Evolutionary conservation across 2,113 vertebrate species (phyloP).

Genomic region (Trichechus manatus): DNA sequence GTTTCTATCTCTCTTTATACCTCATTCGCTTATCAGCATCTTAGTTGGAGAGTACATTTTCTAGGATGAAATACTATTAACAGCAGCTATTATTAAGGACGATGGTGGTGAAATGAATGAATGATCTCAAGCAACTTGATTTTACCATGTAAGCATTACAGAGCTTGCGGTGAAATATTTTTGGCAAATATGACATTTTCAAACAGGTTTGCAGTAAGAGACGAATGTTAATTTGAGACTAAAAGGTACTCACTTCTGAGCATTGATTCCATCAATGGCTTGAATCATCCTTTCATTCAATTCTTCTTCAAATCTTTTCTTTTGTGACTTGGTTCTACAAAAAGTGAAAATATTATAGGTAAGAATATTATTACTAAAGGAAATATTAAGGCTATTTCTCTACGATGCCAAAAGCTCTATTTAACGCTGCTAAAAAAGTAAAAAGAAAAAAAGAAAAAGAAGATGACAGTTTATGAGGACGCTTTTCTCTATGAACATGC

Average conservation of each 20-base stretch:
- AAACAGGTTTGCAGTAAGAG: constrained; percentile 14
- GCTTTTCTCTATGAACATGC: background rate
- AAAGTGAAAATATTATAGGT: constrained; percentile 10
- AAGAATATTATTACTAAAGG: background rate
- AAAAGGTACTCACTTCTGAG: constrained; percentile 94
- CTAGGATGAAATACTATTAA: background rate
- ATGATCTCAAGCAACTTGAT: background rate
- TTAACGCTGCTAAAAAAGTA: background rate
- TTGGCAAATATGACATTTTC: constrained; percentile 3
- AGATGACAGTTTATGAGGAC: accelerated
- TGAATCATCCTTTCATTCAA: constrained; percentile 98
- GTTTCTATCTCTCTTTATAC: background rate
- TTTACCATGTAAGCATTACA: background rate
- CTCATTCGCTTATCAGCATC: background rate
- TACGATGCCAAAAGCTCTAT: background rate
- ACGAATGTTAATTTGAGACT: background rate
- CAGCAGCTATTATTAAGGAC: background rate
- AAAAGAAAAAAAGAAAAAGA: background rate
- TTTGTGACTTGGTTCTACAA: constrained; percentile 97
- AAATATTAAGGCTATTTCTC: background rate
- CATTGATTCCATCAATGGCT: constrained; percentile 98
- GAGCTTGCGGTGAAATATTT: background rate
- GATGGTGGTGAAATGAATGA: background rate
- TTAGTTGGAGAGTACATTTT: background rate
- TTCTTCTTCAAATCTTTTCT: constrained; percentile 98